Conservation (phyloP, 2,113 vertebrate genomes). For the Bubo scandiacus region DNA sequence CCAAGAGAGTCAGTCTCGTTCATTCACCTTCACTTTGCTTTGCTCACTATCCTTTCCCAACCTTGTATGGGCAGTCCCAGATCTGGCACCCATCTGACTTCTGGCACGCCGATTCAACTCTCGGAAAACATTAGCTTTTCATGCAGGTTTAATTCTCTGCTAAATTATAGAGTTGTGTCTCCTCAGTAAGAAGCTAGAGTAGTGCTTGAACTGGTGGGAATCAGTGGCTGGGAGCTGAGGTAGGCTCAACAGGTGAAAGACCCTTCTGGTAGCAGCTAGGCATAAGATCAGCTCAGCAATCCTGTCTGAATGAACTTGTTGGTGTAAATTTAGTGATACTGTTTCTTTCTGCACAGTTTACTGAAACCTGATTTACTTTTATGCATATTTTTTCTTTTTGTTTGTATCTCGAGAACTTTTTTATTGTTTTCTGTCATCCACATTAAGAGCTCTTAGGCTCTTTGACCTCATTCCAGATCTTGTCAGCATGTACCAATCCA, state of each 20-base stretch:
- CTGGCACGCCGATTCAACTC: not conserved
- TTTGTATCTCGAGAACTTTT: not conserved
- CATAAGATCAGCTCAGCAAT: not conserved
- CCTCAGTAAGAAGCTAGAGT: not conserved
- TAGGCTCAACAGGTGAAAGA: not conserved
- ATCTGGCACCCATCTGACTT: not conserved
- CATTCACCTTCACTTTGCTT: not conserved
- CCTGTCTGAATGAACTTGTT: not conserved
- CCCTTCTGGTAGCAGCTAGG: not conserved
- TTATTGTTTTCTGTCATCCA: not conserved
- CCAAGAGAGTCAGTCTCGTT: not conserved
- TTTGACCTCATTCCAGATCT: not conserved
- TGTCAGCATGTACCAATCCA: not conserved
- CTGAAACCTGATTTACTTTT: not conserved
- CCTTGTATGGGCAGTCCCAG: accelerated
- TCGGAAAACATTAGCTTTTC: not conserved
- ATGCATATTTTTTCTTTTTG: not conserved
- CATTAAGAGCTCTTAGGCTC: not conserved
- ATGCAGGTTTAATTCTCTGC: not conserved
- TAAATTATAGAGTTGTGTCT: not conserved
- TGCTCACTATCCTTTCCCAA: not conserved
- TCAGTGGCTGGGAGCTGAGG: not conserved
- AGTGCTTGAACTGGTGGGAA: not conserved
- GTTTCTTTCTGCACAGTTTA: not conserved
- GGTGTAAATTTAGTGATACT: not conserved